Conservation (phyloP, 2,113 vertebrate genomes). For the Acanthisitta chloris region DNA sequence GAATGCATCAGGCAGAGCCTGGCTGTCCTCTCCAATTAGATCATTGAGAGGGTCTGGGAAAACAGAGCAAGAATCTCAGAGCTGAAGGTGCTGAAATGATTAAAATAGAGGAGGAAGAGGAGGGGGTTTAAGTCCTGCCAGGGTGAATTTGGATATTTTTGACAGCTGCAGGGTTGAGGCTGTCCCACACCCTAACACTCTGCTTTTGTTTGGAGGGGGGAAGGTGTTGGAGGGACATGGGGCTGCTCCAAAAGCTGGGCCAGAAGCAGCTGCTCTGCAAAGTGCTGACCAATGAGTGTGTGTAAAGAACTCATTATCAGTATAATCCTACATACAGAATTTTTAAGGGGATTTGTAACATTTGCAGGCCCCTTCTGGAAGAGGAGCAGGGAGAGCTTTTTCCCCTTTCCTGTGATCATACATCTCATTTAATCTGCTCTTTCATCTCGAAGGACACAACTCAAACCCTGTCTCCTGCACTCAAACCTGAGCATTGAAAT, state of each 20-base stretch:
- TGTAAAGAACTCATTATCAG: not conserved
- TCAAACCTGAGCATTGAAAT: fast-evolving
- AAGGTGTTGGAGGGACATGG: fast-evolving
- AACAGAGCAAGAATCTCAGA: not conserved
- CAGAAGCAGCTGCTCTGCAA: not conserved
- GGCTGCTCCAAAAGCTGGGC: not conserved
- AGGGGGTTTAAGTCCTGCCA: not conserved
- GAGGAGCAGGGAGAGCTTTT: not conserved
- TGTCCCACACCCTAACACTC: not conserved
- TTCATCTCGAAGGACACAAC: not conserved
- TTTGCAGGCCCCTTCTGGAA: not conserved
- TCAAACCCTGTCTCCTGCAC: not conserved
- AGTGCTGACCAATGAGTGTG: not conserved
- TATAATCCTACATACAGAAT: fast-evolving
- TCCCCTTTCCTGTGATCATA: fast-evolving
- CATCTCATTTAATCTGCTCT: not conserved
- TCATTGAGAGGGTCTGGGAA: not conserved
- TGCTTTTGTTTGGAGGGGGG: too few species aligned
- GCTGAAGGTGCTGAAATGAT: not conserved
- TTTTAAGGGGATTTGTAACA: not conserved
- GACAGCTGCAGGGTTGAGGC: fast-evolving
- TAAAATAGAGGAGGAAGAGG: not conserved
- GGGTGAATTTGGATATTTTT: not conserved
- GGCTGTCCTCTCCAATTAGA: not conserved
- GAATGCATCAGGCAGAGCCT: fast-evolving